Base-by-base conservation (phyloP, 1,140 invertebrate species). In the Cataglyphis hispanica region DNA sequence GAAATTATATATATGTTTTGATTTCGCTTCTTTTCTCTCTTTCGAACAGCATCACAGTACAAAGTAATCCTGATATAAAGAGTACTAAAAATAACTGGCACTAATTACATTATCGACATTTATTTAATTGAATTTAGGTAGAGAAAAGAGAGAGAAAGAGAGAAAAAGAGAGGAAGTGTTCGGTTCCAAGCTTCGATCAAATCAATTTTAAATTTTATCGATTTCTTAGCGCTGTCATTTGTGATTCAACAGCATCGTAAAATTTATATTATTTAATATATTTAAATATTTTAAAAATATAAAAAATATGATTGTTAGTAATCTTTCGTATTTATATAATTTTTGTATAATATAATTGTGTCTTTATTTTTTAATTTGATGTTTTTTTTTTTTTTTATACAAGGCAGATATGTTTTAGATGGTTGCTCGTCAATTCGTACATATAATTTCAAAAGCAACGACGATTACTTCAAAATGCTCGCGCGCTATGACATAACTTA, bases 401-500 rank as follows among this genome's bases (percentile, higher is more conserved):
- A 2, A 56, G 16, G 10, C 0, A 40, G 3, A 13, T 31, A 13
- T 25, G 19, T 60, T 1, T 27, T 22, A n/a, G 5, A 16, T 25
- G 37, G 25, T 37, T 61, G 46, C 50, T 66, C 16, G 16, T 46
- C 60, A 46, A 63, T 34, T 63, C 43, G 19, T 43, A 37, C 2
- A 34, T 78, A 22, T 22, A 53, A 1, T 27, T 34, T 16, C 1
- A 56, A 31, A 56, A n/a, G 22, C 74, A 46, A 76, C 22, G 60
- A 77, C 10, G 25, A 5, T 60, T 19, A 27, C 13, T 3, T 70
- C 22, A 37, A 34, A 80, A 80, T 67, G 43, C 8, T 72, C 56
- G 67, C 56, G 67, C 19, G 46, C 19, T 61, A 61, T 88, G 69
- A 88, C 87, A 63, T 88, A 86, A 89, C 40, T 31, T 7, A 56